Base-by-base conservation (phyloP, 2,888 invertebrate species). In the Augochlorella aurata region DNA sequence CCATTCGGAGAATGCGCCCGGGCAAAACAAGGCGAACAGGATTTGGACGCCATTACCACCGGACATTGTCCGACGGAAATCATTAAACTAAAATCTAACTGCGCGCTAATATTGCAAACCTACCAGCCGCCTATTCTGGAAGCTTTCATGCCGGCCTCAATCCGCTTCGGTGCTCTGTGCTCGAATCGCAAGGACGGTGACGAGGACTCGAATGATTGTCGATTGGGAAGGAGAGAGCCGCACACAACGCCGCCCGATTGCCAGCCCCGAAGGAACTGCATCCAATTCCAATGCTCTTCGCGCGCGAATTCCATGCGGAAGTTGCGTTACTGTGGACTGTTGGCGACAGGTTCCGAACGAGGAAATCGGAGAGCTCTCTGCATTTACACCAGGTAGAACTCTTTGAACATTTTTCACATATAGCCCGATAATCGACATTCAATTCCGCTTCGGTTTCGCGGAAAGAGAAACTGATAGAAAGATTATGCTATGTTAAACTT, bases 21-120 rank as follows among this genome's bases (percentile, higher is more conserved):
- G 75, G 74, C 81, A 78, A 83, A 85, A 87, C 86, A 88, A 83
- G 84, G 79, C 85, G 79, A 71, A 79, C 88, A 83, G 87, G 88
- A 88, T 88, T 89, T 86, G 86, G 87, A 87, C 86, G 89, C 92
- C 90, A 90, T 92, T 91, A 88, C 86, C 87, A 73, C 80, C 80
- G 87, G 86, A 88, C 88, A 91, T 92, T 92, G 92, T 92, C 89
- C 90, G 74, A 77, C 88, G 91, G 91, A 92, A 92, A 92, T 92
- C 92, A 92, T 92, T 92, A 92, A 92, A 92, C 92, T 92, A 91
- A 92, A 92, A 92, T 92, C 90, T 89, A 91, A 91, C 90, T 90
- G 85, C 86, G 81, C 79, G 84, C 87, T 89, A 88, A 88, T 90
- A 89, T 84, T 86, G 84, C 84, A 86, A 89, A 89, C 82, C 84